These are phyloP conservation scores for Drosophila nannoptera DNA, from an alignment of 1,140 invertebrate genomes.

Conservation along the genomic window DNA sequence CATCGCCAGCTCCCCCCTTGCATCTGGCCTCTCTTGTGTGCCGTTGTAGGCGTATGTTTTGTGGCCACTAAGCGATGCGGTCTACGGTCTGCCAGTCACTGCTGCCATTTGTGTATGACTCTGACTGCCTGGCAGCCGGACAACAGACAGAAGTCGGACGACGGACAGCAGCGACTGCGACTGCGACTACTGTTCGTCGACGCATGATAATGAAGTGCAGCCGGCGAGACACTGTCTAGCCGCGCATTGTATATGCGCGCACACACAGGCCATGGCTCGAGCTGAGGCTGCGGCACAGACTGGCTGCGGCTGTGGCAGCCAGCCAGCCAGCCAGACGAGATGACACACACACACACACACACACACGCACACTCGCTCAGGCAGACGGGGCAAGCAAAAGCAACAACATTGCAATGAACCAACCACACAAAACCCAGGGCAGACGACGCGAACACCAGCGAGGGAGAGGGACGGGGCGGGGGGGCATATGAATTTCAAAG, in stretches of 20 bases:
- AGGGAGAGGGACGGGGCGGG: not conserved
- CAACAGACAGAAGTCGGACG: conserved; percentile 11
- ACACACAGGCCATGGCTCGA: conserved; percentile 12
- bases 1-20: not conserved
- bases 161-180: conserved; percentile 29
- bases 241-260: conserved; percentile 59
- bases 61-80: conserved; percentile 38
- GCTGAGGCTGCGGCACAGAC: conserved; percentile 9
- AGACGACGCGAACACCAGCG: not conserved
- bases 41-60: conserved; percentile 67
- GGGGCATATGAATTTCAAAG: not conserved
- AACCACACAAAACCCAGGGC: conserved; percentile 6
- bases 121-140: conserved; percentile 28
- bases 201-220: conserved; percentile 77
- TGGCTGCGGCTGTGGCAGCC: conserved; percentile 4
- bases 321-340: conserved; percentile 23
- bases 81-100: conserved; percentile 22
- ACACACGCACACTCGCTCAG: conserved; percentile 54
- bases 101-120: conserved; percentile 33
- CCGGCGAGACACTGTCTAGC: conserved; percentile 78
- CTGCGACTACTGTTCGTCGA: conserved; percentile 52
- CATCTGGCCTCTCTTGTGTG: conserved; percentile 38
- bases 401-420: conserved; percentile 5
- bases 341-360: conserved; percentile 22
- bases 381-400: conserved; percentile 23